phyloP scores from a whole-genome alignment of 1,140 invertebrate species.

The Lutraria rhynchaena region DNA sequence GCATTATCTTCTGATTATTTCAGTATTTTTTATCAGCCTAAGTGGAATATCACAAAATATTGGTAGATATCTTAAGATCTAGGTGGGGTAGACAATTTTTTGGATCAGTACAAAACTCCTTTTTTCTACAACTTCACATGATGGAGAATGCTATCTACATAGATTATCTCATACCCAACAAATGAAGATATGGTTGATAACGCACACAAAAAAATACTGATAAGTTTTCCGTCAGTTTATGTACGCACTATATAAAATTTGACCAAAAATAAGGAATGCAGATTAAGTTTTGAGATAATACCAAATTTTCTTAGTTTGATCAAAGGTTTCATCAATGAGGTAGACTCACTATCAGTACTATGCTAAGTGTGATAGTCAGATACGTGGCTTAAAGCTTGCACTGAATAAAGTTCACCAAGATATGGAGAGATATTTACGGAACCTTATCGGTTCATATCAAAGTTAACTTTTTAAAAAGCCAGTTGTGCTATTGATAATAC shows the following conservation, averaged over 20 bases:
- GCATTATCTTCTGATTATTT: conserved; percentile 57
- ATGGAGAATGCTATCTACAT: conserved; percentile 5
- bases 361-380: conserved; percentile 49
- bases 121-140: conserved; percentile 51
- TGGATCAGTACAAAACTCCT: conserved; percentile 44
- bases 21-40: conserved; percentile 53
- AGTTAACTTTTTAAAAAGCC: conserved; percentile 30
- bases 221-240: conserved; percentile 46
- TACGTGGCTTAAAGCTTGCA: conserved; percentile 37
- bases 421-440: conserved; percentile 39
- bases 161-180: conserved; percentile 52
- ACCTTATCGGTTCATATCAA: conserved; percentile 38
- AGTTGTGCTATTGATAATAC: conserved; percentile 45
- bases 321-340: conserved; percentile 29
- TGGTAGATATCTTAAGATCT: conserved; percentile 40
- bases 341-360: conserved; percentile 30
- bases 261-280: conserved; percentile 53
- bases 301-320: conserved; percentile 31
- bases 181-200: conserved; percentile 50
- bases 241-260: conserved; percentile 37
- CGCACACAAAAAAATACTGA: conserved; percentile 34
- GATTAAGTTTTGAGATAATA: conserved; percentile 23
- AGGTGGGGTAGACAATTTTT: conserved; percentile 59
- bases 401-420: conserved; percentile 55
- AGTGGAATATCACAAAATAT: conserved; percentile 52